A percentile compares a stretch with the other conserved stretches of the same genome.
phyloP scores from a whole-genome alignment of 2,113 vertebrate species.

The Dasyprocta punctata region DNA sequence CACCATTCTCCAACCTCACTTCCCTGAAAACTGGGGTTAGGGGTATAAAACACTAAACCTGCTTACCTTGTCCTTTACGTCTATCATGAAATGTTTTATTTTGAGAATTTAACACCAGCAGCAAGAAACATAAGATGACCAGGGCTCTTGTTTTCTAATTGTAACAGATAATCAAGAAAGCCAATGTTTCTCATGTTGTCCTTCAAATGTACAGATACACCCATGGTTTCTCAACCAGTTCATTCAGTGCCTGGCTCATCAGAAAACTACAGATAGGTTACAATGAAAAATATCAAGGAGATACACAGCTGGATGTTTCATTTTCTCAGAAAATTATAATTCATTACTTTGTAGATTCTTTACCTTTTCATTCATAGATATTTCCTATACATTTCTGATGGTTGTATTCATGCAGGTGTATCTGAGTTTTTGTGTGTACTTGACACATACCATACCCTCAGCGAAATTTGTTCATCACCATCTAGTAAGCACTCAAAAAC shows the following conservation, averaged over 20 bases:
- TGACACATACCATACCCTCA: neutral
- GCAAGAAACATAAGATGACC: too few relatives aligned
- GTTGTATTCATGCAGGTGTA: neutral
- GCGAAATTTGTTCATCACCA: neutral
- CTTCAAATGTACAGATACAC: too few relatives aligned
- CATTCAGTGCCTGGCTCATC: neutral
- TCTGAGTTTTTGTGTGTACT: neutral
- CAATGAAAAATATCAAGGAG: neutral
- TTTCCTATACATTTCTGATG: neutral
- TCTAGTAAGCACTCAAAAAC: neutral
- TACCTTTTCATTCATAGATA: neutral
- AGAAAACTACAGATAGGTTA: neutral
- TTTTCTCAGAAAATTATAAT: neutral
- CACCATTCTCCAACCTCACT: too few relatives aligned
- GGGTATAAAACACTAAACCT: too few relatives aligned
- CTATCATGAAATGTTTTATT: too few relatives aligned
- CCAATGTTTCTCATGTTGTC: too few relatives aligned
- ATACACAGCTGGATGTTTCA: neutral
- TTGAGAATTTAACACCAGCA: too few relatives aligned
- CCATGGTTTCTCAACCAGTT: neutral
- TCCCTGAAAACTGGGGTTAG: too few relatives aligned
- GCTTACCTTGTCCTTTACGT: too few relatives aligned
- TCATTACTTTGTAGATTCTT: neutral
- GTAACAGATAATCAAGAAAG: too few relatives aligned
- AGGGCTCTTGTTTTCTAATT: too few relatives aligned